Percentiles rank a stretch among this genome's conserved stretches.
phyloP scores from a whole-genome alignment of 1,140 invertebrate species.

The Pseudomyrmex flavicornis region DNA sequence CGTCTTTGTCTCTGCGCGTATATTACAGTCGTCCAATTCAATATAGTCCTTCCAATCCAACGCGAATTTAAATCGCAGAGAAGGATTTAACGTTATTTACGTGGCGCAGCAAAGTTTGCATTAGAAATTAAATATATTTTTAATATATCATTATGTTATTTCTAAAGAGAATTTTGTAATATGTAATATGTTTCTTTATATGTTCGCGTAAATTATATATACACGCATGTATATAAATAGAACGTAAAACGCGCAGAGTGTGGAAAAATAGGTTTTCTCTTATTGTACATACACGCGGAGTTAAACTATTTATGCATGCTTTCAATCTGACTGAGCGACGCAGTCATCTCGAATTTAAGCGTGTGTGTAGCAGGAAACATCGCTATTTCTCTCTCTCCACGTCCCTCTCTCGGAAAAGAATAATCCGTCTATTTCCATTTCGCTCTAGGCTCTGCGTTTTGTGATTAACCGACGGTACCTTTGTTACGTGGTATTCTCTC shows the following conservation, averaged over 20 bases:
- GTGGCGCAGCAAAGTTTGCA: no score
- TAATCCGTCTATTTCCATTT: conserved; percentile 12
- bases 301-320: background rate
- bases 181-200: no score
- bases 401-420: background rate
- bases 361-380: background rate
- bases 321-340: background rate
- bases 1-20: no score
- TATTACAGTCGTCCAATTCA: no score
- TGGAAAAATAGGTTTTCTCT: background rate
- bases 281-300: background rate
- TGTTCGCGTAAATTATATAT: no score
- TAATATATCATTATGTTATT: no score
- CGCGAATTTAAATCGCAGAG: no score
- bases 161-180: no score
- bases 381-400: background rate
- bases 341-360: background rate
- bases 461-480: conserved; percentile 26
- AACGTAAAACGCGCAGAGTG: background rate
- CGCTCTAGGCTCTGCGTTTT: conserved; percentile 10
- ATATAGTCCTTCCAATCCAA: no score
- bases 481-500: conserved; percentile 57
- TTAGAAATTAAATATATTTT: no score
- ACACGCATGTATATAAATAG: no score
- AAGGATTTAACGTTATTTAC: no score